phyloP scores from a whole-genome alignment of 2,113 vertebrate genomes.

The Saccopteryx bilineata region DNA sequence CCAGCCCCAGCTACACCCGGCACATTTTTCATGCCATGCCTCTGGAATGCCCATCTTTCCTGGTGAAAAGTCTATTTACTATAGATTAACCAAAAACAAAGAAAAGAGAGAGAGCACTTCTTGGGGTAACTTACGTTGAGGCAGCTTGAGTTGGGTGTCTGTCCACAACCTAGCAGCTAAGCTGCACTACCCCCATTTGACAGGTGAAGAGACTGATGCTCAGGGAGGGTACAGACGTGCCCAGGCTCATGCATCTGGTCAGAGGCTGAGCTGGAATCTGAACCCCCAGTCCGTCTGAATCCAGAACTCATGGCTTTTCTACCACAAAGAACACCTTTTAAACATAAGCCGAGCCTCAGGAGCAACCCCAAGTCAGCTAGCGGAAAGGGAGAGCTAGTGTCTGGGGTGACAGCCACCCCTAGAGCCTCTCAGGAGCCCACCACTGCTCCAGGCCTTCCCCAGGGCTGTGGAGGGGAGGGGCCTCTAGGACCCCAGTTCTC shows the following conservation, averaged over 20 bases:
- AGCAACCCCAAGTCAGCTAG: background rate
- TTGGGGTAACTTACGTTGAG: background rate
- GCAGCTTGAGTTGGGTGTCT: background rate
- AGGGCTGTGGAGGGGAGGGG: background rate
- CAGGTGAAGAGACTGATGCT: slow-evolving; percentile 33
- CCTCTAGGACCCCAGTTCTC: background rate
- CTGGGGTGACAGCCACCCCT: background rate
- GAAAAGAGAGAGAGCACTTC: too few species aligned
- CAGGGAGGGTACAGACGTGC: background rate
- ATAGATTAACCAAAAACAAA: background rate
- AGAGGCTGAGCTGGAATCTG: background rate
- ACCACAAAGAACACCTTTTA: background rate
- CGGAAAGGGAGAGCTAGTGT: background rate
- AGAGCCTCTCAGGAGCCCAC: background rate
- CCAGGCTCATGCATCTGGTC: background rate
- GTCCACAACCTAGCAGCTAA: background rate
- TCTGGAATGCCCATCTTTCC: background rate
- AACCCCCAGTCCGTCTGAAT: background rate
- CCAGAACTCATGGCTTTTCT: background rate
- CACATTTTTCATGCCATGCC: background rate
- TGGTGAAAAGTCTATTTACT: background rate
- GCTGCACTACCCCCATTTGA: background rate
- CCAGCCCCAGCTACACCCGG: background rate
- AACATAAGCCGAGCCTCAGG: background rate
- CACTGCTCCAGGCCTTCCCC: background rate